phyloP scores from a whole-genome alignment of 2,888 invertebrate species.

The Syritta pipiens region DNA sequence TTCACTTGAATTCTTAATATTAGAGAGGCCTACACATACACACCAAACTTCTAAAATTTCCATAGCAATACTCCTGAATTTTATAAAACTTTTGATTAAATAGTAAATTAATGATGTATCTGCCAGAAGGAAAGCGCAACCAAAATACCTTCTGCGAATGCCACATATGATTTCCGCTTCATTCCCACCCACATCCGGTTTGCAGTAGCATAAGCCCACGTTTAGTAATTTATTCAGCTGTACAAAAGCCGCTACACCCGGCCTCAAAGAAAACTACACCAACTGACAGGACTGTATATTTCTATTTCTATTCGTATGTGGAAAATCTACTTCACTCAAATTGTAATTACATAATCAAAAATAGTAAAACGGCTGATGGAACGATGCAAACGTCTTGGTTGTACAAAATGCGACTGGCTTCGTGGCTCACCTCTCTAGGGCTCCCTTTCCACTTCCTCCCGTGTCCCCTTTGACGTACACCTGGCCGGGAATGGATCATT shows the following conservation, averaged over 20 bases:
- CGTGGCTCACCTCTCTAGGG: background rate
- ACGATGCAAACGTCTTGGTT: conserved; percentile 24
- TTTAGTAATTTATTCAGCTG: conserved; percentile 25
- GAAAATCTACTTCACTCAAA: conserved; percentile 27
- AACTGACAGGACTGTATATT: background rate
- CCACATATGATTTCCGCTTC: too few relatives aligned
- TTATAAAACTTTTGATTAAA: too few relatives aligned
- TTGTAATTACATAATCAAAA: conserved; percentile 50
- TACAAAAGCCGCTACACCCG: too few relatives aligned
- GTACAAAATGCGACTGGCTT: background rate
- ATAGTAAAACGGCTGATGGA: conserved; percentile 14
- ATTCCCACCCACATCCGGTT: too few relatives aligned
- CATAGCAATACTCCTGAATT: too few relatives aligned
- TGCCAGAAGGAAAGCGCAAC: too few relatives aligned
- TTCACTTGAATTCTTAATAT: too few relatives aligned
- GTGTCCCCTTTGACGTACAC: conserved; percentile 8
- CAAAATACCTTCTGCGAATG: too few relatives aligned
- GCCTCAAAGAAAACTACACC: conserved; percentile 11
- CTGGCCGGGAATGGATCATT: conserved; percentile 20
- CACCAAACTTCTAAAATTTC: too few relatives aligned
- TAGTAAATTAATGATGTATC: too few relatives aligned
- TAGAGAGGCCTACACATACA: too few relatives aligned
- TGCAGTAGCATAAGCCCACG: too few relatives aligned
- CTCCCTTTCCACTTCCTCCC: background rate
- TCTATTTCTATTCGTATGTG: conserved; percentile 1